Conservation (phyloP, 2,888 invertebrate genomes). For the Selenia dentaria region DNA sequence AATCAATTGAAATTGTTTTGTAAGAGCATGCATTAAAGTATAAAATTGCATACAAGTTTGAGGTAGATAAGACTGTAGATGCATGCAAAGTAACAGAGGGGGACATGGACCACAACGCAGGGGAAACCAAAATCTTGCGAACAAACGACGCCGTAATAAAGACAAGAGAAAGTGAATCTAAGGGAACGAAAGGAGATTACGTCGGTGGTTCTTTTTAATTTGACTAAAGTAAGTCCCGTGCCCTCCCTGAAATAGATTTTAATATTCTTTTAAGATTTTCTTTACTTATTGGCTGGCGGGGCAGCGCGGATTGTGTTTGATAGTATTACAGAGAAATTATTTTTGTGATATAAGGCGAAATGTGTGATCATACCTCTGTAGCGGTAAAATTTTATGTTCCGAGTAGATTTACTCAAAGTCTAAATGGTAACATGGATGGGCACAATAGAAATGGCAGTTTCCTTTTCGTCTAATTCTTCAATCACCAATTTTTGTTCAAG, state of each 20-base stretch:
- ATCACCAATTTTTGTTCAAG: no score
- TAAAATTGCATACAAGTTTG: conserved; percentile 53
- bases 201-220: conserved; percentile 79
- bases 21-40: conserved; percentile 63
- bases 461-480: no score
- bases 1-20: conserved; percentile 68
- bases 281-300: conserved; percentile 16
- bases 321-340: neutral
- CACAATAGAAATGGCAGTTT: no score
- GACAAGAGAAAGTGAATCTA: conserved; percentile 86
- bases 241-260: conserved; percentile 38
- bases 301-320: conserved; percentile 5
- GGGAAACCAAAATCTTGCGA: conserved; percentile 84
- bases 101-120: conserved; percentile 76
- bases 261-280: conserved; percentile 26
- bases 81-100: conserved; percentile 66
- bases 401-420: no score
- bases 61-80: conserved; percentile 66
- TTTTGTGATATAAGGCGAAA: neutral
- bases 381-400: no score
- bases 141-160: conserved; percentile 86
- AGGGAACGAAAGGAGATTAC: conserved; percentile 83
- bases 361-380: no score
- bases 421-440: no score
- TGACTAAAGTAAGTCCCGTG: conserved; percentile 68